phyloP scores from a whole-genome alignment of 2,797 vertebrate species.

The Balearica regulorum region DNA sequence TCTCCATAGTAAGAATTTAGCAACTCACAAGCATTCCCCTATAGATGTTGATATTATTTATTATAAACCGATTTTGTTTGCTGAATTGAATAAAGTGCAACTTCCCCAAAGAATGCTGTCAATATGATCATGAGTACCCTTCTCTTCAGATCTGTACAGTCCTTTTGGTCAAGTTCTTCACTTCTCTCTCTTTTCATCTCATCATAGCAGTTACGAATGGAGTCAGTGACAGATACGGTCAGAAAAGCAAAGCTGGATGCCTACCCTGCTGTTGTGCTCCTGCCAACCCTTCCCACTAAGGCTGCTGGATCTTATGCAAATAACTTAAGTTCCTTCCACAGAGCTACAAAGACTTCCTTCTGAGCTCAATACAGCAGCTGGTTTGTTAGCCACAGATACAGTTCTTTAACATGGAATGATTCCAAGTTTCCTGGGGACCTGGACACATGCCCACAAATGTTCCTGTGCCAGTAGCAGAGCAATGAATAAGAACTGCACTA shows the following conservation, averaged over 20 bases:
- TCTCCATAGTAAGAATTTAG: not conserved
- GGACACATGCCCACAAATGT: not conserved
- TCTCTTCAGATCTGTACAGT: not conserved
- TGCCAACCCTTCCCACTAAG: conserved; percentile 38
- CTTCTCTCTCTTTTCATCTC: not conserved
- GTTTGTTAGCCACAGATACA: conserved; percentile 47
- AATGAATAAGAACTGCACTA: not conserved
- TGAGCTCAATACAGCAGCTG: conserved; percentile 37
- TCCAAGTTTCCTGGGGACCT: conserved; percentile 46
- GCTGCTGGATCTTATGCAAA: conserved; percentile 69
- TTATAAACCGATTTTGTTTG: not conserved
- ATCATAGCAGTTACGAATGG: not conserved
- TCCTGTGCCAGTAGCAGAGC: not conserved
- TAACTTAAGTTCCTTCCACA: conserved; percentile 65
- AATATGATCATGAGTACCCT: not conserved
- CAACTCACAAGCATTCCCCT: not conserved
- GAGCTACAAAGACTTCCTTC: conserved; percentile 60
- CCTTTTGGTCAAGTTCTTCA: not conserved
- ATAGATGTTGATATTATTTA: not conserved
- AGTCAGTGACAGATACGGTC: not conserved
- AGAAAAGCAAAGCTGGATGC: conserved; percentile 1
- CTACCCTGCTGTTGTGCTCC: conserved; percentile 6
- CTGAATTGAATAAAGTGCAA: not conserved
- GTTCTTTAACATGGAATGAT: conserved; percentile 14
- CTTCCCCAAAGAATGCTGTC: not conserved